phyloP scores from a whole-genome alignment of 2,797 vertebrate species.

The Silurus aristotelis region DNA sequence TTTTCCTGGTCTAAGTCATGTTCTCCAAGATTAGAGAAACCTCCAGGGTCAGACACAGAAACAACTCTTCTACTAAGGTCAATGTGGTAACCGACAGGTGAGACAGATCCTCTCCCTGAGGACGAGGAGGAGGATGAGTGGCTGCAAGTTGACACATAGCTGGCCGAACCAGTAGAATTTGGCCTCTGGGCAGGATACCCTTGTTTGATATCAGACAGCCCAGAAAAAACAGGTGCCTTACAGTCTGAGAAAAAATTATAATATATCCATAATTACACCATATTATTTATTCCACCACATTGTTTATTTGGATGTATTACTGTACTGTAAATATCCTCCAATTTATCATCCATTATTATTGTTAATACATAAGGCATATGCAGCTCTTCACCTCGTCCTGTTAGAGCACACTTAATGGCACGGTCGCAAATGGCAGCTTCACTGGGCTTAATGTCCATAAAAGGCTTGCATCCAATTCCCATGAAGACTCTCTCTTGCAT shows the following conservation, averaged over 20 bases:
- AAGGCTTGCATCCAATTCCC: slow-evolving; percentile 83
- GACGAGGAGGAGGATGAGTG: slow-evolving; percentile 74
- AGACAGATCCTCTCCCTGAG: slow-evolving; percentile 72
- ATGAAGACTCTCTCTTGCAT: slow-evolving; percentile 83
- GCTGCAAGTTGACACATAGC: slow-evolving; percentile 70
- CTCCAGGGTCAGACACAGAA: slow-evolving; percentile 50
- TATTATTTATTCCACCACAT: neutral
- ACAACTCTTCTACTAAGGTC: slow-evolving; percentile 57
- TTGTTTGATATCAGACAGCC: slow-evolving; percentile 40
- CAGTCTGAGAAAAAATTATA: slow-evolving; percentile 60
- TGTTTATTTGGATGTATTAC: neutral
- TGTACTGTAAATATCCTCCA: neutral
- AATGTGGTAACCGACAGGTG: slow-evolving; percentile 64
- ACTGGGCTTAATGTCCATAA: slow-evolving; percentile 83
- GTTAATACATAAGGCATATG: neutral
- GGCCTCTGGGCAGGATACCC: slow-evolving; percentile 61
- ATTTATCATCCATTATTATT: neutral
- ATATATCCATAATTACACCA: neutral
- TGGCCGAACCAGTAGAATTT: slow-evolving; percentile 74
- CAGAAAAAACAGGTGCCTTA: slow-evolving; percentile 51
- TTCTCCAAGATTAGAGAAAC: slow-evolving; percentile 66
- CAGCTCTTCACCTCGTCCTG: slow-evolving; percentile 69
- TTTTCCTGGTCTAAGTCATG: slow-evolving; percentile 73
- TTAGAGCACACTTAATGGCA: slow-evolving; percentile 73
- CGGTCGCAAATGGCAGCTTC: slow-evolving; percentile 81